Evolutionary conservation across 2,113 vertebrate genomes (phyloP).

Genomic region (Platichthys stellatus): DNA sequence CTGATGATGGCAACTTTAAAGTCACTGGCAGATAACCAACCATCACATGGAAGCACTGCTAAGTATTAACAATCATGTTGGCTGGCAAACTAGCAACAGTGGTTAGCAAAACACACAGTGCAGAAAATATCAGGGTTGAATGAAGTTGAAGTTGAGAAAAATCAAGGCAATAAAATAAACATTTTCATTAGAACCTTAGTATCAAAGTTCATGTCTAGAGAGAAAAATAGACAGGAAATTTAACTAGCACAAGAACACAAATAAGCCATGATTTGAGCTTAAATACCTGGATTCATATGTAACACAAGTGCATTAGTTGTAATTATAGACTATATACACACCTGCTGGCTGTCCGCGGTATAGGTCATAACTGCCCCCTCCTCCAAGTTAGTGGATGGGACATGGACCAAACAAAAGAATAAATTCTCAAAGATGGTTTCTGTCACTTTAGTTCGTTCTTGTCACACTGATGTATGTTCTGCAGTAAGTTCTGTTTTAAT

Average conservation of each 20-base stretch:
- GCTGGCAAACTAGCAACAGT: background rate
- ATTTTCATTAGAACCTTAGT: background rate
- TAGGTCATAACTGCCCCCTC: too few relatives aligned
- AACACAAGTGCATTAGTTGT: background rate
- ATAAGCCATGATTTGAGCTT: background rate
- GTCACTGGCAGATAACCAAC: slow-evolving; percentile 11
- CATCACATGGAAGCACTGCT: background rate
- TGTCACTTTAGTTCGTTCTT: too few relatives aligned
- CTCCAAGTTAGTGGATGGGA: too few relatives aligned
- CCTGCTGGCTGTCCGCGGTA: too few relatives aligned
- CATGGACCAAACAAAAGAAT: too few relatives aligned
- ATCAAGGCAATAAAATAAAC: background rate
- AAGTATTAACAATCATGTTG: background rate
- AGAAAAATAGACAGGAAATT: background rate
- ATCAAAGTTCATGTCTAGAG: background rate
- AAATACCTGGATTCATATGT: background rate
- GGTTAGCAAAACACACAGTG: background rate
- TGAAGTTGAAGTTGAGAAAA: background rate
- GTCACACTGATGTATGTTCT: too few relatives aligned
- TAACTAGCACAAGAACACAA: background rate
- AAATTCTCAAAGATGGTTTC: too few relatives aligned
- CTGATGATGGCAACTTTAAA: background rate
- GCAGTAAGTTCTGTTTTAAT: too few relatives aligned
- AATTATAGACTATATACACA: too few relatives aligned
- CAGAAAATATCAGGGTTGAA: background rate